These are phyloP conservation scores for Ophion slaviceki DNA, from an alignment of 2,888 invertebrate genomes.

Conservation along the genomic window DNA sequence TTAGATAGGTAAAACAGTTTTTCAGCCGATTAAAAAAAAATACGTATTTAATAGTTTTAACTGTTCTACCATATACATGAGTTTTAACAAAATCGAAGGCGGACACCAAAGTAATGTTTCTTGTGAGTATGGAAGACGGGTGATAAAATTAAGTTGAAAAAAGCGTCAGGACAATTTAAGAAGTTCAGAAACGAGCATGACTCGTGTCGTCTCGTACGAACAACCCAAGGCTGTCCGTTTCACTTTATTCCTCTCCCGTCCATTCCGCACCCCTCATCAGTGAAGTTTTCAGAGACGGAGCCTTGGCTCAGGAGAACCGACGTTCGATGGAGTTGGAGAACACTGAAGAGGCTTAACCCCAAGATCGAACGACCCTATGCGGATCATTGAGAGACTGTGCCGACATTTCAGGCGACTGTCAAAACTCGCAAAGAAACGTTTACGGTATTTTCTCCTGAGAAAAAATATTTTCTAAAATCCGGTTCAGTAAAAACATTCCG, in stretches of 20 bases:
- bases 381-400: constrained; percentile 1
- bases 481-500: background rate
- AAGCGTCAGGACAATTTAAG: constrained; percentile 34
- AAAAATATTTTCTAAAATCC: constrained; percentile 7
- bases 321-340: constrained; percentile 25
- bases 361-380: constrained; percentile 38
- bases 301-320: constrained; percentile 27
- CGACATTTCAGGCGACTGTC: constrained; percentile 3
- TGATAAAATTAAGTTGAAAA: background rate
- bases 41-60: too few relatives aligned
- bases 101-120: background rate
- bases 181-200: constrained; percentile 15
- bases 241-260: background rate
- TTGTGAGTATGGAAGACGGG: background rate
- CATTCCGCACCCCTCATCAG: background rate
- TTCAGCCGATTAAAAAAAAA: too few relatives aligned
- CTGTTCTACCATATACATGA: too few relatives aligned
- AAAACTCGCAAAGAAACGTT: constrained; percentile 2
- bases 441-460: background rate
- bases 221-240: background rate
- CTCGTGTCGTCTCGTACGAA: background rate
- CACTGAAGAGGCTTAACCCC: constrained; percentile 22
- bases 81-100: too few relatives aligned
- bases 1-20: too few relatives aligned
- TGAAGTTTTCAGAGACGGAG: constrained; percentile 40